Base-by-base conservation (phyloP, 2,888 invertebrate genomes). In the Troides aeacus region DNA sequence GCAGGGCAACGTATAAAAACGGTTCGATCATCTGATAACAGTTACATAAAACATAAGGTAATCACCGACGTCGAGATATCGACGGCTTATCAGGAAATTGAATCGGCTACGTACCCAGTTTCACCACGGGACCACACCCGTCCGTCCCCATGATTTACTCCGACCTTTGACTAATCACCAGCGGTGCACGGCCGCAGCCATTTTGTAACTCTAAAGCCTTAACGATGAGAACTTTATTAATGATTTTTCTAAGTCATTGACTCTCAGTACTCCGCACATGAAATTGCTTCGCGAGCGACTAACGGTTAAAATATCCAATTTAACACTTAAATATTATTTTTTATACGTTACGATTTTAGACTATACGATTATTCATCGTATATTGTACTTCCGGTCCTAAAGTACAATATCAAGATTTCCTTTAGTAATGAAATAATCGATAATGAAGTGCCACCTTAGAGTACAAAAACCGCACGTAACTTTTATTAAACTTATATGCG, bases 131-230 rank as follows among this genome's bases (percentile, higher is more conserved):
- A 60, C 30, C 30, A 5, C 68, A 46, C 61, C 46, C 68, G 74
- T 71, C 69, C 58, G 74, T 71, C 69, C 58, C 12, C 69, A 74
- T 75, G 74, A 77, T 69, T 74, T 75, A 76, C 73, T 72, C 66
- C 73, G 71, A 76, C 74, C 76, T 75, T 75, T 73, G 68, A 53
- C 71, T 71, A 73, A 73, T 74, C 71, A 72, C 69, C 61, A 61
- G 36, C 64, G 69, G 62, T 65, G 70, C 70, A 71, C 70, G 66
- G 5, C 68, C 64, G 70, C 69, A 65, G 70, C 66, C 62, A 53
- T 58, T 62, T 65, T 57, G 67, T 62, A 30, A 67, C 56, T 60
- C 61, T 61, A 30, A 5, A 39, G 23, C 18, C 12, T 46, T 46
- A 46, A 46, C 46, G 46, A 46, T 46, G 46, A 46, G 46, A 46